Conservation (phyloP, 2,888 invertebrate genomes). For the Pomacea canaliculata region DNA sequence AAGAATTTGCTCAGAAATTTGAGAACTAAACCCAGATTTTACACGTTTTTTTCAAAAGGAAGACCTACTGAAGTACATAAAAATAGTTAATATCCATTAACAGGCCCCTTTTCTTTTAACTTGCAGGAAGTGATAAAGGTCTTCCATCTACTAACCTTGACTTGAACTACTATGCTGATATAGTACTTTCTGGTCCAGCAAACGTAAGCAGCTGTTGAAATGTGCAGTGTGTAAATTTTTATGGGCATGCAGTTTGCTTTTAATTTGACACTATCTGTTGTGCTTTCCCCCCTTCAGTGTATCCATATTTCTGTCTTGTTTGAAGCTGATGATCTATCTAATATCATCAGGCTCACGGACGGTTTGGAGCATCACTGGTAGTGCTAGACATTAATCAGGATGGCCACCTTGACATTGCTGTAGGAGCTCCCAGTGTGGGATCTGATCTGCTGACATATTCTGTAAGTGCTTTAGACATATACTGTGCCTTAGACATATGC, state of each 20-base stretch:
- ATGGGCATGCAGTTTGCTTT: not conserved
- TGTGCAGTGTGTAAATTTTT: not conserved
- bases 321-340: not conserved
- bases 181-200: constrained; percentile 24
- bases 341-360: constrained; percentile 45
- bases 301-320: not conserved
- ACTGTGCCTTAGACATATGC: too few relatives aligned
- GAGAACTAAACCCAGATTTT: too few relatives aligned
- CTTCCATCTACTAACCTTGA: constrained; percentile 30
- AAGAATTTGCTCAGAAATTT: too few relatives aligned
- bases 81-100: too few relatives aligned
- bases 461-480: constrained; percentile 11
- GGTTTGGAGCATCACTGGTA: constrained; percentile 61
- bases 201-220: constrained; percentile 19
- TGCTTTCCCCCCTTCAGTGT: too few relatives aligned
- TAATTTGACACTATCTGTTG: too few relatives aligned
- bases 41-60: too few relatives aligned
- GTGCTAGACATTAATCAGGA: constrained; percentile 64
- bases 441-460: constrained; percentile 30
- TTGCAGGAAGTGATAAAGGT: constrained; percentile 43
- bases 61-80: too few relatives aligned
- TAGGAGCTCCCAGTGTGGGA: constrained; percentile 57
- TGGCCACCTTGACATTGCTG: constrained; percentile 61
- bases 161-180: constrained; percentile 26
- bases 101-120: not conserved